Evolutionary conservation across 2,888 invertebrate genomes (phyloP).

Genomic region (Keiferia lycopersicella): DNA sequence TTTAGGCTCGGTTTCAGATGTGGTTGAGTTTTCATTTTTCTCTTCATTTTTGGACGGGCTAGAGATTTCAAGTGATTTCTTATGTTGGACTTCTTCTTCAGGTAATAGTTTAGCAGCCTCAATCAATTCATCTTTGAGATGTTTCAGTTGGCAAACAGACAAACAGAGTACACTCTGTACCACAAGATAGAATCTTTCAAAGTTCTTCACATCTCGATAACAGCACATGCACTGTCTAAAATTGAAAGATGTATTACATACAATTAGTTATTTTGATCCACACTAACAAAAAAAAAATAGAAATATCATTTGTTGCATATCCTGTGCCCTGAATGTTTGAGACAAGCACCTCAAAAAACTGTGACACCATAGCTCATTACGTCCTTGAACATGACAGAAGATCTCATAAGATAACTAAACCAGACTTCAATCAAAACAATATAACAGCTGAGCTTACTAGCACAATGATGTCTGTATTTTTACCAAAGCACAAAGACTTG

Average conservation of each 20-base stretch:
- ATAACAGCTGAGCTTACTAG: background rate
- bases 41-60: conserved; percentile 46
- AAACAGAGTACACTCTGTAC: conserved; percentile 93
- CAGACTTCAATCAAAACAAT: conserved; percentile 5
- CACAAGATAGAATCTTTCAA: conserved; percentile 93
- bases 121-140: conserved; percentile 82
- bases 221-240: conserved; percentile 97
- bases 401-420: background rate
- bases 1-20: conserved; percentile 46
- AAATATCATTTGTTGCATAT: background rate
- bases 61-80: conserved; percentile 44
- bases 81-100: conserved; percentile 57
- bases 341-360: background rate
- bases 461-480: background rate
- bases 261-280: background rate
- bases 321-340: background rate
- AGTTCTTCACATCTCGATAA: conserved; percentile 95
- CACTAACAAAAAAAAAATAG: too few species aligned
- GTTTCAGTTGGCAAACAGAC: conserved; percentile 91
- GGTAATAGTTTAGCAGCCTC: conserved; percentile 57
- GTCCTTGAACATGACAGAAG: too few species aligned
- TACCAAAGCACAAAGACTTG: background rate
- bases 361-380: too few species aligned
- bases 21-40: conserved; percentile 41
- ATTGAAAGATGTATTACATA: conserved; percentile 42